Evolutionary conservation across 2,888 invertebrate genomes (phyloP).

Genomic region (Rhynchonema sp.): DNA sequence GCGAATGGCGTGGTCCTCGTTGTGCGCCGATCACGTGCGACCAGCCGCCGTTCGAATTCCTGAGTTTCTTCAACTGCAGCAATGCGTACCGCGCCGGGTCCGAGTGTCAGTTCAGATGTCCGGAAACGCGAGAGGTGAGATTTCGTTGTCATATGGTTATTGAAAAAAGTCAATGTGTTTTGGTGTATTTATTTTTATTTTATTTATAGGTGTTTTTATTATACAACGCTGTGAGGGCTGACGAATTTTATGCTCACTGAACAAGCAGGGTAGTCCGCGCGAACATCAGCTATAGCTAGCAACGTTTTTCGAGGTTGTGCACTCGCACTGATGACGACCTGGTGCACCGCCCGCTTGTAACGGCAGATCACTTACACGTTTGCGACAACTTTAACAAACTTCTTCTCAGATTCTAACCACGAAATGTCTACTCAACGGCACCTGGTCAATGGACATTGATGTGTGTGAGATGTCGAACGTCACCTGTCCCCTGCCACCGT

Average conservation of each 20-base stretch:
- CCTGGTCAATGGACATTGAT: neutral
- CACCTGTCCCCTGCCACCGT: neutral
- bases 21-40: constrained; percentile 3
- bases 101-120: constrained; percentile 6
- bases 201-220: no score
- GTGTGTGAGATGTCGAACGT: neutral
- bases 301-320: no score
- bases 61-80: constrained; percentile 7
- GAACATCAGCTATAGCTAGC: no score
- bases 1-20: constrained; percentile 5
- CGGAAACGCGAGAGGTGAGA: neutral
- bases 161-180: no score
- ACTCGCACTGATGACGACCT: no score
- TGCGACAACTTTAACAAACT: no score
- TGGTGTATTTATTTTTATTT: no score
- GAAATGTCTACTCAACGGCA: neutral
- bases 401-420: neutral
- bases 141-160: neutral
- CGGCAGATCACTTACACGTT: no score
- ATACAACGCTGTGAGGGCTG: no score
- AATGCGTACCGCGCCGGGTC: constrained; percentile 4
- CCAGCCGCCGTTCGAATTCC: neutral
- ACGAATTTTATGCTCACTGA: no score
- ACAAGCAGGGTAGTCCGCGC: no score
- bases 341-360: no score